A percentile compares a stretch with the other conserved stretches of the same genome.
Conservation (phyloP, 2,113 vertebrate species). For the Mus musculus region DNA sequence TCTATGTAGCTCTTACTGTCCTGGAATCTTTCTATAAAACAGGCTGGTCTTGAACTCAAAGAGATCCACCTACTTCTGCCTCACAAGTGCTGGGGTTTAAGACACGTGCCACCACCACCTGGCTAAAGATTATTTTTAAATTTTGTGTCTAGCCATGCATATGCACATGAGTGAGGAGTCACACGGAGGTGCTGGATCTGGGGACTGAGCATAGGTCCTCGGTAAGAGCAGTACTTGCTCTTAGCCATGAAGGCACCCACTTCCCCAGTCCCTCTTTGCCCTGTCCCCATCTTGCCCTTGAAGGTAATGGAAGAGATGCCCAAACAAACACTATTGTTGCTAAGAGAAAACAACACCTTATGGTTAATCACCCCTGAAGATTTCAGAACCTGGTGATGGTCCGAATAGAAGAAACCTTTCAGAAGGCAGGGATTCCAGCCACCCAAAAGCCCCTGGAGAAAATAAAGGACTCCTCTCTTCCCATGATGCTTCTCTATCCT, state of each 20-base stretch:
- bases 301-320: background rate
- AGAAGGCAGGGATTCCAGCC: constrained; percentile 9
- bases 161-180: background rate
- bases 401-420: constrained; percentile 32
- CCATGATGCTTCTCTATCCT: background rate
- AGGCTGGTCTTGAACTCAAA: too few species aligned
- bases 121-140: background rate
- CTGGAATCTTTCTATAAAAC: too few species aligned
- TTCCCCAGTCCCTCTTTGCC: background rate
- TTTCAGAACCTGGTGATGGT: background rate
- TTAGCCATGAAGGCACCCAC: background rate
- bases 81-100: too few species aligned
- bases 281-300: too few species aligned
- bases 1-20: too few species aligned
- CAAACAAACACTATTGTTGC: background rate
- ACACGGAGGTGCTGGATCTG: background rate
- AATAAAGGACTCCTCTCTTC: background rate
- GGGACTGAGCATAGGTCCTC: background rate
- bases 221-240: background rate
- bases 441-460: background rate
- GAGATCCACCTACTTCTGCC: too few species aligned
- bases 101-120: too few species aligned
- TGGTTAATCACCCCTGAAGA: background rate
- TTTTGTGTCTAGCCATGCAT: background rate
- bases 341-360: background rate